Evolutionary conservation across 2,797 vertebrate genomes (phyloP).

Genomic region (Manis crassicaudata): DNA sequence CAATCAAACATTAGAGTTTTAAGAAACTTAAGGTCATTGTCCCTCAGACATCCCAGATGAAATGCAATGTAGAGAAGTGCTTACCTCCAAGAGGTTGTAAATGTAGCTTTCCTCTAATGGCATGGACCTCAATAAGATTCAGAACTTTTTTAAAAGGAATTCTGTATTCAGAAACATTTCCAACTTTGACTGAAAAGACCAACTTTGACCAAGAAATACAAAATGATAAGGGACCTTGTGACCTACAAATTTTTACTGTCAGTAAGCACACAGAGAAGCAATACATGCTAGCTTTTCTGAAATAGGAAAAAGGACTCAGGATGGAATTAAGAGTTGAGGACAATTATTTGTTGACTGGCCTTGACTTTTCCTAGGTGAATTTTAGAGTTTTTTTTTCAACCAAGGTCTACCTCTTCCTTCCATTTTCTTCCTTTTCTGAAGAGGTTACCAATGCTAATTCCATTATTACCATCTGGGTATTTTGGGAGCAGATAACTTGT

Average conservation of each 20-base stretch:
- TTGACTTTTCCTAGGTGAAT: background rate
- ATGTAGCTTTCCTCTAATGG: background rate
- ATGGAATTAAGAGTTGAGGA: background rate
- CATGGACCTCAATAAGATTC: background rate
- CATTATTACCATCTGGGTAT: fast-evolving
- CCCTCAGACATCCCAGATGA: background rate
- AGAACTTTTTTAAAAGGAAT: background rate
- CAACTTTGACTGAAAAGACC: background rate
- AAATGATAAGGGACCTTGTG: background rate
- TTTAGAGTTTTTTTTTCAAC: background rate
- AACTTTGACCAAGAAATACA: background rate
- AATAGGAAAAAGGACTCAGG: background rate
- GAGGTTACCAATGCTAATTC: background rate
- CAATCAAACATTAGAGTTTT: background rate
- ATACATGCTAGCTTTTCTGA: background rate
- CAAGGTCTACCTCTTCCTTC: background rate
- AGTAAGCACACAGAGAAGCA: background rate
- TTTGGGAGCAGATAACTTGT: background rate
- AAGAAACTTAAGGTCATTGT: background rate
- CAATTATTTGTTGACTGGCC: background rate
- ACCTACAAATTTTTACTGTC: background rate
- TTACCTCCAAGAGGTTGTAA: background rate
- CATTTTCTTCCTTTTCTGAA: background rate
- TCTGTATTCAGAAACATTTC: background rate
- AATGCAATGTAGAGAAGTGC: background rate